Percentiles rank a stretch among this genome's conserved stretches.
phyloP scores from a whole-genome alignment of 2,888 invertebrate species.

The Drosophila glabriapex region DNA sequence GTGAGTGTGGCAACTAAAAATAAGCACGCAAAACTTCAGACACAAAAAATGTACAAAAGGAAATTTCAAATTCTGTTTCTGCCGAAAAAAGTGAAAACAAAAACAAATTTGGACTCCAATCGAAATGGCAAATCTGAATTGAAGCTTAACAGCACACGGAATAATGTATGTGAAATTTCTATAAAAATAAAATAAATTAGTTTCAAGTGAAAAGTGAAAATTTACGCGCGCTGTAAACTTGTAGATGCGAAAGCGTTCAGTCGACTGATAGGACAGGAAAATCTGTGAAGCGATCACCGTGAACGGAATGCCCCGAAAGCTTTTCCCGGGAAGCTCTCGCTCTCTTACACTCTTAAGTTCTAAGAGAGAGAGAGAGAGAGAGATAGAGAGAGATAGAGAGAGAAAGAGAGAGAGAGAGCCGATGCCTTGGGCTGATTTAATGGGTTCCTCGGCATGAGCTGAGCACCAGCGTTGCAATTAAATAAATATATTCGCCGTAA shows the following conservation, averaged over 20 bases:
- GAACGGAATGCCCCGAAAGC: slow-evolving; percentile 48
- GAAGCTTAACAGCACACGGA: slow-evolving; percentile 23
- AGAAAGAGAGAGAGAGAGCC: neutral
- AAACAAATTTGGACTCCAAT: slow-evolving; percentile 24
- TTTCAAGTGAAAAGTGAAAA: slow-evolving; percentile 36
- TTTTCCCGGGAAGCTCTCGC: slow-evolving; percentile 51
- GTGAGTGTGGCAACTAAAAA: slow-evolving; percentile 45
- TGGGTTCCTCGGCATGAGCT: neutral
- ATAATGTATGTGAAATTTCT: slow-evolving; percentile 45
- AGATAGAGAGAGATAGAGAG: neutral
- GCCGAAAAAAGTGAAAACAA: slow-evolving; percentile 30
- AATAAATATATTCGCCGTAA: slow-evolving; percentile 53
- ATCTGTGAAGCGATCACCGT: slow-evolving; percentile 42
- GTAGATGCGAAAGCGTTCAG: slow-evolving; percentile 42
- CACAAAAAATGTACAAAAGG: slow-evolving; percentile 26
- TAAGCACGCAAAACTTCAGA: slow-evolving; percentile 57
- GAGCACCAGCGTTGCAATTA: slow-evolving; percentile 49
- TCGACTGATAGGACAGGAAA: slow-evolving; percentile 67
- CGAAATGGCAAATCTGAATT: slow-evolving; percentile 59
- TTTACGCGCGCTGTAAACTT: slow-evolving; percentile 50
- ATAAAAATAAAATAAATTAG: slow-evolving; percentile 71
- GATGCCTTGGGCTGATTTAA: neutral
- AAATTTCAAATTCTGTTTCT: slow-evolving; percentile 12
- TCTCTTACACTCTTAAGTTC: neutral
- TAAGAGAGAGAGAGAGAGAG: neutral